Evolutionary conservation across 2,888 invertebrate species (phyloP).

Genomic region (Drosophila mulleri): DNA sequence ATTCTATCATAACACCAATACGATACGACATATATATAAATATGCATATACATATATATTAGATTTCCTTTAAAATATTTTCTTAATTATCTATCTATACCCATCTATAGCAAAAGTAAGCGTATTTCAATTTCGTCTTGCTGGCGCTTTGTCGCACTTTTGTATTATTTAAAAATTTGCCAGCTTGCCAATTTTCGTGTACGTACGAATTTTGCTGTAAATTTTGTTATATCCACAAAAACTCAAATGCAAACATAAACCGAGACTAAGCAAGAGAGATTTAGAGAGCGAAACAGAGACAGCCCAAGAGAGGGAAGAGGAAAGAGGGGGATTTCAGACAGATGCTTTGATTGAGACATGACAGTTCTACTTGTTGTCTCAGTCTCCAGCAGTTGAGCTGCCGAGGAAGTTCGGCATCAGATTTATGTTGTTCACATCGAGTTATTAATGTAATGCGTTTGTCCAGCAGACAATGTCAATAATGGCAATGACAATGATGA

Average conservation of each 20-base stretch:
- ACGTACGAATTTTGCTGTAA: constrained; percentile 41
- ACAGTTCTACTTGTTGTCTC: constrained; percentile 20
- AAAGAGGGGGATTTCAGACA: neutral
- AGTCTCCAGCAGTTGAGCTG: neutral
- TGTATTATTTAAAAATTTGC: constrained; percentile 64
- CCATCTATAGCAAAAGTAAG: neutral
- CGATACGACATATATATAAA: too few relatives aligned
- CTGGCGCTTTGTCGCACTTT: neutral
- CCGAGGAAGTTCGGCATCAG: constrained; percentile 35
- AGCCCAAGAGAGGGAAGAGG: neutral
- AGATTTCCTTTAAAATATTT: too few relatives aligned
- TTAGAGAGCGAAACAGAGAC: neutral
- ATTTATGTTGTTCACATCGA: constrained; percentile 57
- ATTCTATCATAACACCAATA: too few relatives aligned
- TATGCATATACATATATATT: too few relatives aligned
- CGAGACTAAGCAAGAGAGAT: constrained; percentile 1
- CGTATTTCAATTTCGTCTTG: constrained; percentile 16
- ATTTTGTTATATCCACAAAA: constrained; percentile 43
- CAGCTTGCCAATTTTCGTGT: constrained; percentile 55
- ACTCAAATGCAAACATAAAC: constrained; percentile 39
- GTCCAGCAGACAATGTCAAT: constrained; percentile 31
- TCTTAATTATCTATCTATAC: neutral
- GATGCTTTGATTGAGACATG: constrained; percentile 65
- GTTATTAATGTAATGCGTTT: constrained; percentile 78
- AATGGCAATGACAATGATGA: constrained; percentile 14